These are phyloP conservation scores for Drosophila lini DNA, from an alignment of 1,140 invertebrate species.

Conservation along the genomic window DNA sequence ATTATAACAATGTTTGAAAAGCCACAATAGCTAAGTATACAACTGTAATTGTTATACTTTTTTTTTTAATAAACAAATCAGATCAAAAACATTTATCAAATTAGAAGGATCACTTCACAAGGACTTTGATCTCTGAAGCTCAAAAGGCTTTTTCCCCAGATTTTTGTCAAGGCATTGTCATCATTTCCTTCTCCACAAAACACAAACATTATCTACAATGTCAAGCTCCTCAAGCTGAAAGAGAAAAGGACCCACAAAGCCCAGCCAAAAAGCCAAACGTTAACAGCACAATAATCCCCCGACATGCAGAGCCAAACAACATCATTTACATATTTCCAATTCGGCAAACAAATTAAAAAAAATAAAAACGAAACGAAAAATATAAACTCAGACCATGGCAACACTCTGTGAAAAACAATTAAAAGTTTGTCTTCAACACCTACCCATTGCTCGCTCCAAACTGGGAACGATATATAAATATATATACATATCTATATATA, in stretches of 20 bases:
- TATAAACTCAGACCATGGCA: slow-evolving; percentile 34
- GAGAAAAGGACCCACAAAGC: slow-evolving; percentile 23
- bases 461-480: slow-evolving; percentile 2
- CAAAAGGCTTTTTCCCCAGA: neutral
- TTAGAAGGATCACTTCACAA: neutral
- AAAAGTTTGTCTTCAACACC: slow-evolving; percentile 75
- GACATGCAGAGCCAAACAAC: slow-evolving; percentile 33
- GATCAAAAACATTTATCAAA: neutral
- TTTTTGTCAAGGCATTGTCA: neutral
- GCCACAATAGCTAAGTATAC: neutral
- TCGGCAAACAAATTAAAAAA: slow-evolving; percentile 64
- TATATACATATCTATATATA: slow-evolving; percentile 27
- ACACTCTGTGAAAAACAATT: slow-evolving; percentile 74
- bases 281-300: slow-evolving; percentile 45
- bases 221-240: slow-evolving; percentile 12
- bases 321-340: slow-evolving; percentile 79
- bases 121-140: neutral
- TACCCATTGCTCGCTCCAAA: slow-evolving; percentile 1
- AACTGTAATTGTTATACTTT: too few relatives aligned
- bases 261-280: slow-evolving; percentile 31
- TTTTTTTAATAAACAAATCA: neutral
- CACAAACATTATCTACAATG: slow-evolving; percentile 6
- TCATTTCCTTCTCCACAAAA: neutral
- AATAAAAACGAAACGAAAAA: slow-evolving; percentile 33
- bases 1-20: neutral